phyloP scores from a whole-genome alignment of 1,140 invertebrate species.

The Caenorhabditis latens region DNA sequence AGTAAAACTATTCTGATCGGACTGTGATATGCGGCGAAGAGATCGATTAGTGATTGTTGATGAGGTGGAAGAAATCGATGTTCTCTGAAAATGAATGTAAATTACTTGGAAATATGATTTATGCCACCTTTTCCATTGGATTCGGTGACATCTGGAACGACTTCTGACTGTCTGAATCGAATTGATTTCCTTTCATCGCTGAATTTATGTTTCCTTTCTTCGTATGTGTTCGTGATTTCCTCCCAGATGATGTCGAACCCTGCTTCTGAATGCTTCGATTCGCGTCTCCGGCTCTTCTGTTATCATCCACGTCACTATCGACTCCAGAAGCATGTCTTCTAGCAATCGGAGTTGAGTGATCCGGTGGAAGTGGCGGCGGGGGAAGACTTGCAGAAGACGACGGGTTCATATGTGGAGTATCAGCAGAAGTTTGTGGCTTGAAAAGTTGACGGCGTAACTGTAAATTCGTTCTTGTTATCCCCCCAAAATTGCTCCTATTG shows the following conservation, averaged over 20 bases:
- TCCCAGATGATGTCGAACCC: constrained; percentile 1
- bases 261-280: constrained; percentile 10
- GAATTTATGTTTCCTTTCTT: constrained; percentile 35
- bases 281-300: neutral
- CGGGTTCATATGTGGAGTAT: neutral
- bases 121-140: neutral
- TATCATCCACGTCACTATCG: neutral
- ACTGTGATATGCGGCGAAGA: neutral
- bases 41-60: constrained; percentile 12
- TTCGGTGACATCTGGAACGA: constrained; percentile 27
- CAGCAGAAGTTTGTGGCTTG: neutral
- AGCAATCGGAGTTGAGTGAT: neutral
- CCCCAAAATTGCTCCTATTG: neutral
- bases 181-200: neutral
- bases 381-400: neutral
- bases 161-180: constrained; percentile 22
- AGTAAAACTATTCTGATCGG: constrained; percentile 19
- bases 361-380: neutral
- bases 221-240: constrained; percentile 19
- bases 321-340: constrained; percentile 4
- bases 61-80: neutral
- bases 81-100: neutral
- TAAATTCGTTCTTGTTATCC: neutral
- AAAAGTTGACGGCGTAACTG: neutral
- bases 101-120: neutral